Evolutionary conservation across 2,113 vertebrate species (phyloP).

Genomic region (Perca flavescens): DNA sequence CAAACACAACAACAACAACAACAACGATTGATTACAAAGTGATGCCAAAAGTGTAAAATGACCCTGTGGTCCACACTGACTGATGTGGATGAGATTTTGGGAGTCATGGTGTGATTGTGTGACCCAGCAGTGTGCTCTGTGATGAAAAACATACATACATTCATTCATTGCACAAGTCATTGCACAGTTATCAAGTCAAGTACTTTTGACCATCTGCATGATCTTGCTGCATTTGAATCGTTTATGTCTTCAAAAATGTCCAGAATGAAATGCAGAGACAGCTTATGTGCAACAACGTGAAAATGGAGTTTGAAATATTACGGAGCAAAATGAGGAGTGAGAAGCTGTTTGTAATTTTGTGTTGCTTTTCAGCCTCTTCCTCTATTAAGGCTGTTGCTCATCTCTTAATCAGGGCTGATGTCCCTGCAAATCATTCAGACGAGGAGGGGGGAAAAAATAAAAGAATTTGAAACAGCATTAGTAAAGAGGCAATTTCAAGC

Average conservation of each 20-base stretch:
- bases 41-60: constrained; percentile 64
- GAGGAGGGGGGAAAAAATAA: constrained; percentile 46
- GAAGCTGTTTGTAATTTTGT: constrained; percentile 63
- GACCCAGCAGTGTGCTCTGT: constrained; percentile 17
- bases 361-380: constrained; percentile 58
- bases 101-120: constrained; percentile 45
- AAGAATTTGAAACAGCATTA: constrained; percentile 72
- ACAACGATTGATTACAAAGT: constrained; percentile 72
- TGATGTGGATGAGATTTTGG: constrained; percentile 57
- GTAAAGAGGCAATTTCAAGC: constrained; percentile 74
- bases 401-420: constrained; percentile 78
- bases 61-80: constrained; percentile 47
- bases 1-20: constrained; percentile 80
- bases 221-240: constrained; percentile 29
- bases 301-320: constrained; percentile 37
- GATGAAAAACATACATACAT: constrained; percentile 47
- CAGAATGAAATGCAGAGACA: constrained; percentile 40
- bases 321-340: constrained; percentile 43
- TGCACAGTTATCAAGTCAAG: constrained; percentile 34
- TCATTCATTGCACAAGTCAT: constrained; percentile 46
- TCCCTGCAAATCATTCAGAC: constrained; percentile 75
- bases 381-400: constrained; percentile 71
- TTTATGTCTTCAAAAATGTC: constrained; percentile 24
- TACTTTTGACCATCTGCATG: constrained; percentile 38
- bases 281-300: background rate